A percentile compares a stretch with the other conserved stretches of the same genome.
phyloP scores from a whole-genome alignment of 2,113 vertebrate species.

The Speoplatyrhinus poulsoni region DNA sequence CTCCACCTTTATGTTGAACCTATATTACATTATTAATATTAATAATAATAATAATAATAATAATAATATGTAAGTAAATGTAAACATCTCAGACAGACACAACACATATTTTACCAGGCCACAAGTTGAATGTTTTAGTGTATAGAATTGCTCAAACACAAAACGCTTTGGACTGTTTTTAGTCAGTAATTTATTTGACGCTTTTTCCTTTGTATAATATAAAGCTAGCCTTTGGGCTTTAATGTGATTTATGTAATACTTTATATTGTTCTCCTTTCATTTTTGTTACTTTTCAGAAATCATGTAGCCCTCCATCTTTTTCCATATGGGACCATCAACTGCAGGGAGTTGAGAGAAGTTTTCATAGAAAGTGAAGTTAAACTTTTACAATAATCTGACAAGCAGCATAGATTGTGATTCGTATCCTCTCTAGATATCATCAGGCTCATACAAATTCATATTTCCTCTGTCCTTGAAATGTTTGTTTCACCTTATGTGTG shows the following conservation, averaged over 20 bases:
- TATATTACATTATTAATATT: too few species aligned
- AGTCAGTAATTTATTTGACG: too few species aligned
- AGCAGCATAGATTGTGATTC: slow-evolving; percentile 60
- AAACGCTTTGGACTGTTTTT: too few species aligned
- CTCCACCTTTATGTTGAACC: too few species aligned
- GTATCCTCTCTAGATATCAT: slow-evolving; percentile 53
- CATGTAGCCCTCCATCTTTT: slow-evolving; percentile 31
- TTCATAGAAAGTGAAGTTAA: slow-evolving; percentile 52
- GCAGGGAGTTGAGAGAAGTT: slow-evolving; percentile 54
- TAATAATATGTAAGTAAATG: too few species aligned
- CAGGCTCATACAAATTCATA: slow-evolving; percentile 37
- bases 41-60: too few species aligned
- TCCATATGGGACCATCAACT: slow-evolving; percentile 44
- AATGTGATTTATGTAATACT: slow-evolving; percentile 22
- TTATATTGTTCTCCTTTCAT: slow-evolving; percentile 4
- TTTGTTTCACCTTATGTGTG: slow-evolving; percentile 49
- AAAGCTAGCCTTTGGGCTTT: not conserved
- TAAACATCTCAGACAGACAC: too few species aligned
- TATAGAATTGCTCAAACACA: too few species aligned
- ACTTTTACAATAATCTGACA: slow-evolving; percentile 64
- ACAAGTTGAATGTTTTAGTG: too few species aligned
- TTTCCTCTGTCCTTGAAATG: slow-evolving; percentile 38
- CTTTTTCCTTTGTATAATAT: not conserved
- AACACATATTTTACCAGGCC: too few species aligned
- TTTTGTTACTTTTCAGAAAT: slow-evolving; percentile 28